These are phyloP conservation scores for Dufourea novaeangliae DNA, from an alignment of 1,140 invertebrate species.

Conservation along the genomic window DNA sequence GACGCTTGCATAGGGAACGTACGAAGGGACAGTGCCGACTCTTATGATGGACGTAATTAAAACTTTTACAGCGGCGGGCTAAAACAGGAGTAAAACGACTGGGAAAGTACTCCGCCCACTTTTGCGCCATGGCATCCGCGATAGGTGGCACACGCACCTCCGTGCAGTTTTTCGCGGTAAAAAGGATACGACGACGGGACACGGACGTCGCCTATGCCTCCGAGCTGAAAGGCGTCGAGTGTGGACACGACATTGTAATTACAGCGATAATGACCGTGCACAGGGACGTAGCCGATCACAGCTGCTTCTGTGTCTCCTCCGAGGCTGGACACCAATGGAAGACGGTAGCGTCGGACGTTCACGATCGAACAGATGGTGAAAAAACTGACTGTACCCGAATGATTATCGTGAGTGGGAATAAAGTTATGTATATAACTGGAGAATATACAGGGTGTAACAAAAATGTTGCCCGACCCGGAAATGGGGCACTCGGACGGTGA, in stretches of 20 bases:
- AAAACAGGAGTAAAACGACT: slow-evolving; percentile 67
- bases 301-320: slow-evolving; percentile 13
- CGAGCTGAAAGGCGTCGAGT: slow-evolving; percentile 49
- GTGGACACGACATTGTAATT: slow-evolving; percentile 63
- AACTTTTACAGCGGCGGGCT: slow-evolving; percentile 65
- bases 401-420: background rate
- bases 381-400: background rate
- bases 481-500: too few species aligned
- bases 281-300: slow-evolving; percentile 51
- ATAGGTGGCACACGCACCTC: slow-evolving; percentile 50
- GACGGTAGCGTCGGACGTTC: background rate
- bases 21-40: slow-evolving; percentile 65
- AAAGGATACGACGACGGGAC: slow-evolving; percentile 39
- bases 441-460: too few species aligned
- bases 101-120: background rate
- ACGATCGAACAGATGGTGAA: background rate
- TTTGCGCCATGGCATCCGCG: slow-evolving; percentile 49
- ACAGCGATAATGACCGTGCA: slow-evolving; percentile 63
- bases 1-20: slow-evolving; percentile 55
- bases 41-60: slow-evolving; percentile 70
- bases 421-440: too few species aligned
- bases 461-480: too few species aligned
- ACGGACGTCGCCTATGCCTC: slow-evolving; percentile 46
- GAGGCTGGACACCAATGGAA: background rate
- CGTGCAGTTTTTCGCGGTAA: slow-evolving; percentile 55